Evolutionary conservation across 2,113 vertebrate genomes (phyloP), one percentile per base, ranked within the genome.

Genomic region (Mormyrus iriodes): DNA sequence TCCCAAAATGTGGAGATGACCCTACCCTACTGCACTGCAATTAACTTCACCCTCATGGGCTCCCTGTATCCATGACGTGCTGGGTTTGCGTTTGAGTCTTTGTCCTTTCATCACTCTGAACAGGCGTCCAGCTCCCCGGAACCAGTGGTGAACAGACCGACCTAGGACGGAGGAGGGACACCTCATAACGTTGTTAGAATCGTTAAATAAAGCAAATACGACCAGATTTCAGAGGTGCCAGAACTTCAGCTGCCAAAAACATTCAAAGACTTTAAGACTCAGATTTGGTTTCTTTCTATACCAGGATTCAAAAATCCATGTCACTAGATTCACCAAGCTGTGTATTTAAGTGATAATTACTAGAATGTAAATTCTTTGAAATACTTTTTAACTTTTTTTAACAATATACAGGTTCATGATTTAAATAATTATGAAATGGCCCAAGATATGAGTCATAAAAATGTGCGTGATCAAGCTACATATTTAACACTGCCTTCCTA

Each of bases 61-160:
- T 0, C 4, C 73, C 73, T 79, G 73, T 35, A 76, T 35, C 13
- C 27, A 3, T 76, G 35, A 42, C 15, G 2, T 79, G 35, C 73
- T 17, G 35, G 73, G 35, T 39, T 79, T 79, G 6, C 6, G 19
- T 79, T 88, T 24, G 52, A 82, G 19, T 24, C 73, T 88, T 88
- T 73, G 86, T 92, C 90, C 48, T 92, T 91, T 85, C 92, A 93
- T 92, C 92, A 93, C 91, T 96, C 95, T 93, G 91, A 94, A 96
- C 96, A 96, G 96, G 94, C 96, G 96, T n/a, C 95, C 94, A 90
- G 95, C 95, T 13, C 95, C 95, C 10, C 93, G 94, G 91, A 93
- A 95, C 93, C 94, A 92, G 90, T 95, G 94, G 93, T 96, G 95
- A 95, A 90, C 90, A 88, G 15, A 91, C 87, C 86, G 44, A 2